Evolutionary conservation across 2,888 invertebrate species (phyloP).

Genomic region (Callyntrura guangdongensis): DNA sequence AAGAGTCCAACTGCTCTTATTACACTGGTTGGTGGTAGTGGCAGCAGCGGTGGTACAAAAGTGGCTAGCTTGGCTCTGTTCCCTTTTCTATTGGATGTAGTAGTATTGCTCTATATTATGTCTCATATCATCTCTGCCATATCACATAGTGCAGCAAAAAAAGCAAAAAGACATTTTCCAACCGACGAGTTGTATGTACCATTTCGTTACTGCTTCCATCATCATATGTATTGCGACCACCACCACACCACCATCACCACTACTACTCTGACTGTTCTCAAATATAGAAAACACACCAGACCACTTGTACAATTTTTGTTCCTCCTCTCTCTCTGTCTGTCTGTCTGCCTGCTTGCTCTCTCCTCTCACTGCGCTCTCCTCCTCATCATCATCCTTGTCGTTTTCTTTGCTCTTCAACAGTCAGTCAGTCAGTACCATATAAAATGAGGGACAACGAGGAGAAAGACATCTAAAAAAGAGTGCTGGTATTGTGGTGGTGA

Average conservation of each 20-base stretch:
- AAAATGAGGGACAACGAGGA: constrained; percentile 62
- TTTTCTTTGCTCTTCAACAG: constrained; percentile 77
- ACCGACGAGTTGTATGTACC: constrained; percentile 61
- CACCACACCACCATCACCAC: constrained; percentile 55
- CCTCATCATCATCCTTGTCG: constrained; percentile 73
- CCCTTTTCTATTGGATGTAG: constrained; percentile 17
- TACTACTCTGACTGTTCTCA: constrained; percentile 45
- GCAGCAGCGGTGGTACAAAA: neutral
- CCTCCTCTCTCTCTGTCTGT: constrained; percentile 53
- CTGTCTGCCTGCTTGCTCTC: constrained; percentile 1
- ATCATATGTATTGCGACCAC: constrained; percentile 65
- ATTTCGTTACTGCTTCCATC: constrained; percentile 64
- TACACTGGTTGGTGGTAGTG: constrained; percentile 11
- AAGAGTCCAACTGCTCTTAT: constrained; percentile 21
- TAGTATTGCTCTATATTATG: neutral
- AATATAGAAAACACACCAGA: constrained; percentile 54
- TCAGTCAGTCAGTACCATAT: constrained; percentile 74
- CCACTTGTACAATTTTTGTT: constrained; percentile 75
- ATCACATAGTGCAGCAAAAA: constrained; percentile 68
- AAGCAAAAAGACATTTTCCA: constrained; percentile 78
- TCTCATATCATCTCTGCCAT: constrained; percentile 5
- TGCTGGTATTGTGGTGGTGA: constrained; percentile 75
- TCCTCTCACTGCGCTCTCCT: constrained; percentile 42
- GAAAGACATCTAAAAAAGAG: constrained; percentile 60
- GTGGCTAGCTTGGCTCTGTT: constrained; percentile 19